Evolutionary conservation across 2,888 invertebrate species (phyloP).

Genomic region (Oasisia sp.): DNA sequence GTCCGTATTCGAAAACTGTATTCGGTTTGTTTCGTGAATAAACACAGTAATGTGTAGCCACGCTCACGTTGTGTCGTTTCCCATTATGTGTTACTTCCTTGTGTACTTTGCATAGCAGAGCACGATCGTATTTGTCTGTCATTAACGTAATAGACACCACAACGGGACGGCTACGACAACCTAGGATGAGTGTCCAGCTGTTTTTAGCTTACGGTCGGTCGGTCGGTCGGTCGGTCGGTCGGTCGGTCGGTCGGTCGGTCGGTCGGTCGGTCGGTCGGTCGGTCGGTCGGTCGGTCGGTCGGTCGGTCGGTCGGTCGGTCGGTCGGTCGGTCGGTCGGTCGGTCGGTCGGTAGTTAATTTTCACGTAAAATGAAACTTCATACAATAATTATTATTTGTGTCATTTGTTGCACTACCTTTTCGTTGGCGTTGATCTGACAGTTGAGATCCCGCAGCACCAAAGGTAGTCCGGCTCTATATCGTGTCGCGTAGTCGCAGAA

Average conservation of each 20-base stretch:
- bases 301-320: too few relatives aligned
- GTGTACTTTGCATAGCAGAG: not conserved
- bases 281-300: too few relatives aligned
- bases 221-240: too few relatives aligned
- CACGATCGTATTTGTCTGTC: not conserved
- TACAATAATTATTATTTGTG: not conserved
- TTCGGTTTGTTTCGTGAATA: not conserved
- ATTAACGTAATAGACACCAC: not conserved
- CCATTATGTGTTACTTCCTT: not conserved
- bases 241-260: too few relatives aligned
- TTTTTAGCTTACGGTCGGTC: too few relatives aligned
- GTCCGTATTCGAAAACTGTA: not conserved
- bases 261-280: too few relatives aligned
- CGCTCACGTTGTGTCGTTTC: not conserved
- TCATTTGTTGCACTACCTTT: slow-evolving; percentile 50
- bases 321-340: too few relatives aligned
- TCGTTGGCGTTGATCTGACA: slow-evolving; percentile 55
- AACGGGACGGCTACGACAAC: not conserved
- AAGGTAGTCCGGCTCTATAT: slow-evolving; percentile 62
- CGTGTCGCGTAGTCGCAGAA: slow-evolving; percentile 58
- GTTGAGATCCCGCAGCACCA: slow-evolving; percentile 59
- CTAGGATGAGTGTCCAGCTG: too few relatives aligned
- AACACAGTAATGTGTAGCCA: not conserved
- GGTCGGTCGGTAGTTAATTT: too few relatives aligned
- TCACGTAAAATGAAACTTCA: too few relatives aligned